These are phyloP conservation scores for Sebastes minor DNA, from an alignment of 2,797 vertebrate genomes.

Conservation along the genomic window DNA sequence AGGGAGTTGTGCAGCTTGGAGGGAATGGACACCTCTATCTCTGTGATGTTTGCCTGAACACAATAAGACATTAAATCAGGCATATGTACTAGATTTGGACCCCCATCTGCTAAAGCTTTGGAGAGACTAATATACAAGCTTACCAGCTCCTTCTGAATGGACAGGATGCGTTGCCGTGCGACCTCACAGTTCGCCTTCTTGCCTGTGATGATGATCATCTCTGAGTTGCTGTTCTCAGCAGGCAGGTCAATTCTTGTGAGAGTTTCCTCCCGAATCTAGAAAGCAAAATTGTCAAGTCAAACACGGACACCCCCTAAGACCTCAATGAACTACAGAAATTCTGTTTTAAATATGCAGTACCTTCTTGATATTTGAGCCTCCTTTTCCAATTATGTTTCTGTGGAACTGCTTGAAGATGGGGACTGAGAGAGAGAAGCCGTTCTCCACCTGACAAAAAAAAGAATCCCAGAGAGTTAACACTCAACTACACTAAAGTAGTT, in stretches of 20 bases:
- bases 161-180: slow-evolving; percentile 90
- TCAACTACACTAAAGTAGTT: not conserved
- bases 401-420: slow-evolving; percentile 99
- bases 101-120: not conserved
- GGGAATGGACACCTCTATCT: slow-evolving; percentile 95
- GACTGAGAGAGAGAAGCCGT: slow-evolving; percentile 94
- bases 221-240: slow-evolving; percentile 98
- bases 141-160: slow-evolving; percentile 98
- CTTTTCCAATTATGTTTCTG: slow-evolving; percentile 99
- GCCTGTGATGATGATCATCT: slow-evolving; percentile 97
- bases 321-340: not conserved
- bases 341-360: slow-evolving; percentile 62
- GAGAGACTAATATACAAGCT: not conserved
- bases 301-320: not conserved
- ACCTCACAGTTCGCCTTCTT: slow-evolving; percentile 96
- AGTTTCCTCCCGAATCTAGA: slow-evolving; percentile 96
- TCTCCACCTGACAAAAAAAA: slow-evolving; percentile 86
- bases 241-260: slow-evolving; percentile 98
- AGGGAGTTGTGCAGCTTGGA: slow-evolving; percentile 97
- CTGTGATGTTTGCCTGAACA: slow-evolving; percentile 93
- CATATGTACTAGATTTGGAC: not conserved
- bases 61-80: not conserved
- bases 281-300: not conserved
- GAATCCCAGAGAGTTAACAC: slow-evolving; percentile 5
- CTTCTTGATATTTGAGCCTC: slow-evolving; percentile 98